phyloP scores from a whole-genome alignment of 2,113 vertebrate genomes.

The Malurus alboscapulatus region DNA sequence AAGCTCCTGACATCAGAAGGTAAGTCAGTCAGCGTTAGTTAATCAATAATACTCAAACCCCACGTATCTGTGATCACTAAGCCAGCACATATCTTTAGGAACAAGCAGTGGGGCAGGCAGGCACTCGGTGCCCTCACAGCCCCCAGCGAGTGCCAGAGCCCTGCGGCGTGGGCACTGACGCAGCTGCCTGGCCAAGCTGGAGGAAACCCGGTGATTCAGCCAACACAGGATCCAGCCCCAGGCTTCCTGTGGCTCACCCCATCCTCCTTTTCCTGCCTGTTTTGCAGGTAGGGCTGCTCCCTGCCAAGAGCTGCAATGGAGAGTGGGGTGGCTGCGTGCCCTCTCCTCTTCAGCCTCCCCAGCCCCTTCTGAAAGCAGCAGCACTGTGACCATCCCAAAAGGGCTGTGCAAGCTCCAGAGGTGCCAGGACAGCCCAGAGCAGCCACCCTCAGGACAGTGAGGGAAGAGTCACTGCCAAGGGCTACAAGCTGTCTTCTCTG shows the following conservation, averaged over 20 bases:
- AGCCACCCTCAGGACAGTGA: background rate
- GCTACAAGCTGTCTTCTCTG: background rate
- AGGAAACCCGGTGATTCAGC: background rate
- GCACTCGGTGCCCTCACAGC: fast-evolving
- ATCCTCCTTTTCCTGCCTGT: background rate
- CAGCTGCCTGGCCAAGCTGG: background rate
- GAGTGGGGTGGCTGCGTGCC: fast-evolving
- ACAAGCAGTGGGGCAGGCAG: background rate
- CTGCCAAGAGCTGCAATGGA: fast-evolving
- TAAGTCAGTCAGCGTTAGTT: background rate
- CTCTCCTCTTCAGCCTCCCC: background rate
- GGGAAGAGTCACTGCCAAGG: background rate
- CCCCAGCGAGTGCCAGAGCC: background rate
- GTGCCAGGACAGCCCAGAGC: background rate
- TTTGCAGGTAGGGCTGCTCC: background rate
- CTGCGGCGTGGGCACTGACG: fast-evolving
- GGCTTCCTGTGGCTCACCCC: background rate
- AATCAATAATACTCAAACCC: background rate
- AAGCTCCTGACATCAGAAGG: background rate
- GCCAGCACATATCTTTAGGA: background rate
- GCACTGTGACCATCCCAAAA: fast-evolving
- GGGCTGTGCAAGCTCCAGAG: background rate
- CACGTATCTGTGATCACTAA: background rate
- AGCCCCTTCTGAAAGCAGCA: background rate
- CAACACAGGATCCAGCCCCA: background rate